Base-by-base conservation (phyloP, 2,888 invertebrate genomes). In the Chorisops tibialis region DNA sequence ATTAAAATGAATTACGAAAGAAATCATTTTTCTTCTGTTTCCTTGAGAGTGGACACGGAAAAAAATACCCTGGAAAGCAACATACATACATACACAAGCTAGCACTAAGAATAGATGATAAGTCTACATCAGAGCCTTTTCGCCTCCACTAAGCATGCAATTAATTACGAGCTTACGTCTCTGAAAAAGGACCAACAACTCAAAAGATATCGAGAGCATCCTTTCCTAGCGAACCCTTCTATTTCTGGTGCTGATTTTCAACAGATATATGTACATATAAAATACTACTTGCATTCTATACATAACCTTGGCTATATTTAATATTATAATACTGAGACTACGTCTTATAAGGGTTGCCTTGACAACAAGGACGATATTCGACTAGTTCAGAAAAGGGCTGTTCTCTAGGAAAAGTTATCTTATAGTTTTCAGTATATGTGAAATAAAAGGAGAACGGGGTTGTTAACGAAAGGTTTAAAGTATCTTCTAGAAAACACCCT, bases 121-220 rank as follows among this genome's bases (percentile, higher is more conserved):
- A 56, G 56, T 56, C 56, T 68, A 70, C 70, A 70, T 73, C 69
- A 74, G 72, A 71, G 71, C 70, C 70, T 73, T 70, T 70, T 73
- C 72, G 72, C 69, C 69, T 75, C 76, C 71, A 75, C 75, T 75
- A 71, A 75, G 74, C 76, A 75, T 73, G 74, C 76, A 76, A 75
- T 75, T 75, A 75, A 75, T 75, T 75, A 75, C 73, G 72, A 75
- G 75, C 75, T 75, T 60, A 50, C 50, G 24, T 50, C 60, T 49
- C 41, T 48, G 49, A 60, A 50, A 60, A 50, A 49, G 41, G 60
- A 51, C 49, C 48, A 64, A 62, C 54, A 62, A 59, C 62, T 62
- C 60, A 60, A 56, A 64, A 64, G 64, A 64, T 58, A 56, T 62
- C 35, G 62, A 14, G 18, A 47, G 30, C 11, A 52, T 59, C 60